Conservation (phyloP, 2,888 invertebrate species). For the Pollenia labialis region DNA sequence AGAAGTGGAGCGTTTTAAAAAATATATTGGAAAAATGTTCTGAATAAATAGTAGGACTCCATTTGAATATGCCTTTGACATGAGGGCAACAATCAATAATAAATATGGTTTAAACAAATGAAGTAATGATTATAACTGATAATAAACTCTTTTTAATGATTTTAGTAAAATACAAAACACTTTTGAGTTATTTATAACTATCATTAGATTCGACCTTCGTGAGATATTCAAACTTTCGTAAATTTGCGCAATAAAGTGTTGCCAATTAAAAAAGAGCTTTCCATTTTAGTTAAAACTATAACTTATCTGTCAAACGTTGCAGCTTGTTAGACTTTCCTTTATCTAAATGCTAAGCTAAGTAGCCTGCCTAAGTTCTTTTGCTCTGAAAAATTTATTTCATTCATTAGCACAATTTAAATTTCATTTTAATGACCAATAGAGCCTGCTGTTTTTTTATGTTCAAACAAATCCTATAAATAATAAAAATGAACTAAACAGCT, state of each 20-base stretch:
- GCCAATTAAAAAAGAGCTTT: conserved; percentile 6
- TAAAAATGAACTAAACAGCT: conserved; percentile 46
- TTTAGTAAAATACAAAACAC: too few relatives aligned
- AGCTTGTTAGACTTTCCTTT: neutral
- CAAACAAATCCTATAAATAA: conserved; percentile 44
- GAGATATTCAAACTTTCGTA: too few relatives aligned
- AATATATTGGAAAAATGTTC: too few relatives aligned
- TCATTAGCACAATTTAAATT: conserved; percentile 59
- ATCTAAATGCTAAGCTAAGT: neutral
- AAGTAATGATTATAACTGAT: too few relatives aligned
- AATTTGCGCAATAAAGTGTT: neutral
- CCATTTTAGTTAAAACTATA: neutral
- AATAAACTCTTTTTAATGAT: too few relatives aligned
- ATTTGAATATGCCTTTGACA: too few relatives aligned
- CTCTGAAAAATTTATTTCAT: conserved; percentile 33
- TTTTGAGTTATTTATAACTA: too few relatives aligned
- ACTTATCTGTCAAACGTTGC: conserved; percentile 2
- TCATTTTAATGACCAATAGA: conserved; percentile 25
- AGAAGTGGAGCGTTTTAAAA: too few relatives aligned
- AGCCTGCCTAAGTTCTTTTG: neutral
- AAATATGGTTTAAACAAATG: too few relatives aligned
- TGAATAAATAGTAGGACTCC: too few relatives aligned
- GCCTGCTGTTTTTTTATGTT: conserved; percentile 70
- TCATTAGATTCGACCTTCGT: too few relatives aligned
- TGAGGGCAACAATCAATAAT: too few relatives aligned